These are phyloP conservation scores for Deroplatys truncata DNA, from an alignment of 2,888 invertebrate species.

Conservation along the genomic window DNA sequence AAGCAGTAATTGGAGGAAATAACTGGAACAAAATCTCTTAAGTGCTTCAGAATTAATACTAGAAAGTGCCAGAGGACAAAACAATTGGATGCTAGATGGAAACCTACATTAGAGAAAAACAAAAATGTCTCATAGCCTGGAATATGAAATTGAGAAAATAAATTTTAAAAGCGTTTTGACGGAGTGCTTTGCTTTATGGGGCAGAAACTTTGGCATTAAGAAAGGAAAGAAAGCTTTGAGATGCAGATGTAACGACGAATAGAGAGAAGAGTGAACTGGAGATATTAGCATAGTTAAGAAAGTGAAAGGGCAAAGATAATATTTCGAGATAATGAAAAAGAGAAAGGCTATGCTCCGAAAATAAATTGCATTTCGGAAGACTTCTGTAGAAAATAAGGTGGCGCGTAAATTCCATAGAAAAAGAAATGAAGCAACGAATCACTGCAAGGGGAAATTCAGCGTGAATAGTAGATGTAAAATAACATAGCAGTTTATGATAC, in stretches of 20 bases:
- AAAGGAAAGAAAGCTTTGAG: neutral
- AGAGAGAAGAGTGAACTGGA: neutral
- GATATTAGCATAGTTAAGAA: neutral
- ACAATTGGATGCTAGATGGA: neutral
- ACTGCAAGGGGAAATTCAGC: too few relatives aligned
- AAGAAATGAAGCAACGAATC: accelerated
- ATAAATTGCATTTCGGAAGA: too few relatives aligned
- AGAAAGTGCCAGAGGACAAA: neutral
- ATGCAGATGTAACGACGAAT: neutral
- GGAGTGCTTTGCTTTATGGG: neutral
- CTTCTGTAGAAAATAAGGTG: too few relatives aligned
- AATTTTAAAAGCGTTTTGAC: neutral
- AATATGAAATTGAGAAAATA: neutral
- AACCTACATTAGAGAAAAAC: neutral
- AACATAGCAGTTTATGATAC: too few relatives aligned
- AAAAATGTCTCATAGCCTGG: neutral
- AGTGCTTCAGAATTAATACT: neutral
- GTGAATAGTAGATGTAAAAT: too few relatives aligned
- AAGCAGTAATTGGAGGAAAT: neutral
- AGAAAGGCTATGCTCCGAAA: too few relatives aligned
- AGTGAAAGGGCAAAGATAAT: too few relatives aligned
- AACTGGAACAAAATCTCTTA: neutral
- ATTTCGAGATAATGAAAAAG: too few relatives aligned
- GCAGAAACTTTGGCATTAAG: neutral
- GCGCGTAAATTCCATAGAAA: too few relatives aligned